Evolutionary conservation across 1,140 invertebrate species (phyloP), one percentile per base, ranked within the genome.

Genomic region (Leptinotarsa undecemlineata): DNA sequence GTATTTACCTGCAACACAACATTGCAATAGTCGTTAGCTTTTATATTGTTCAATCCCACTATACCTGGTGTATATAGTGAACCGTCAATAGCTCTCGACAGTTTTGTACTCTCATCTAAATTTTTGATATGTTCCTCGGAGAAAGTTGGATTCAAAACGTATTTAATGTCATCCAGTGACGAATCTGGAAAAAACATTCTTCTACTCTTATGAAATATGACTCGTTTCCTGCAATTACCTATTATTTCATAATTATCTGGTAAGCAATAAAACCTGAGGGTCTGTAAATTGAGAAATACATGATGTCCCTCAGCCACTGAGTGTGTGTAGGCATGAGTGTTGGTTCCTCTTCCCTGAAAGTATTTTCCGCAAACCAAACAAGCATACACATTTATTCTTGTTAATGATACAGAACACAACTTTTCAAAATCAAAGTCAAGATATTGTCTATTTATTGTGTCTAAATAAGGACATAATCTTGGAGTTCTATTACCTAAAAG

Each of bases 401-500:
- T 99, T 61, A 99, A 85, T 3, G 98, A 99, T 21, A 99, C 93
- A 1, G 97, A 99, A 85, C 98, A 99, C 4, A 99, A 86, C 86
- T 99, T 99, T 85, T 99, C 98, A 90, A 99, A 99, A 88, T 99
- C 98, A 90, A 99, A 99, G 87, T 99, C 98, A 68, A 99, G 87
- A 78, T 99, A 92, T 84, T 97, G 96, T 68, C 97, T 90, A 86
- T 99, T 98, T 63, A 99, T 99, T 19, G 97, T 98, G 82, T 99
- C 98, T 76, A 99, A 86, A 84, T 99, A 99, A 2, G 98, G 97
- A 85, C 98, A 99, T 33, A 84, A 71, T 64, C 83, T 73, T 33
- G 73, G 62, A 21, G 20, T 20, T 26, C 20, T 64, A 26, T 20
- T 23, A 21, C 14, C 62, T 64, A 21, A 26, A 64, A 64, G 14